phyloP scores from a whole-genome alignment of 2,113 vertebrate genomes.

The Mus pahari region DNA sequence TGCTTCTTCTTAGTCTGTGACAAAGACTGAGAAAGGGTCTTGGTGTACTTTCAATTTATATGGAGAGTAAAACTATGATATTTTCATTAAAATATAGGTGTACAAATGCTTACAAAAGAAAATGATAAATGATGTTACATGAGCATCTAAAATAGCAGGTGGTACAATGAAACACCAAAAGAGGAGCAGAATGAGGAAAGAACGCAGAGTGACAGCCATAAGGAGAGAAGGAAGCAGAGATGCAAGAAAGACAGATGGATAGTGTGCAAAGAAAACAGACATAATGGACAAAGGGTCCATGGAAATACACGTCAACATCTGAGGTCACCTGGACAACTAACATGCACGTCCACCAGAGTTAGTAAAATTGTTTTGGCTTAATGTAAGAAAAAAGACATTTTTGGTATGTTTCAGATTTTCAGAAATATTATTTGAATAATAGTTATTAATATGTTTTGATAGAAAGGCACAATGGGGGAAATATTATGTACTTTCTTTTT shows the following conservation, averaged over 20 bases:
- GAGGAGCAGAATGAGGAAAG: not conserved
- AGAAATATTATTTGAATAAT: not conserved
- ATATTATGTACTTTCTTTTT: too few relatives aligned
- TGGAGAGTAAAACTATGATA: not conserved
- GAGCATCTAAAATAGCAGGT: not conserved
- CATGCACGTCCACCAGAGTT: not conserved
- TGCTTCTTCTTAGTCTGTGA: not conserved
- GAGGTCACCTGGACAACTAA: not conserved
- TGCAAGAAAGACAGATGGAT: not conserved
- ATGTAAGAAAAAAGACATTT: not conserved
- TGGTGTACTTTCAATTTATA: not conserved
- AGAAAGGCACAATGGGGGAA: conserved; percentile 4
- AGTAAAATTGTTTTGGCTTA: conserved; percentile 16
- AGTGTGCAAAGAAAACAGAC: not conserved
- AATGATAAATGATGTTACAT: not conserved
- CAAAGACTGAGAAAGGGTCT: not conserved
- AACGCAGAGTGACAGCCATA: not conserved
- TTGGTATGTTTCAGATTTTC: not conserved
- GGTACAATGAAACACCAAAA: not conserved
- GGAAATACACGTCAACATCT: not conserved
- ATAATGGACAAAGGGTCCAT: not conserved
- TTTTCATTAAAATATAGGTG: not conserved
- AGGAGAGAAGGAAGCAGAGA: not conserved
- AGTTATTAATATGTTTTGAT: not conserved
- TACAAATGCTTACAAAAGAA: not conserved